Percentiles rank a stretch among this genome's conserved stretches.
phyloP scores from a whole-genome alignment of 2,888 invertebrate genomes.

The Lordiphosa fenestrarum region DNA sequence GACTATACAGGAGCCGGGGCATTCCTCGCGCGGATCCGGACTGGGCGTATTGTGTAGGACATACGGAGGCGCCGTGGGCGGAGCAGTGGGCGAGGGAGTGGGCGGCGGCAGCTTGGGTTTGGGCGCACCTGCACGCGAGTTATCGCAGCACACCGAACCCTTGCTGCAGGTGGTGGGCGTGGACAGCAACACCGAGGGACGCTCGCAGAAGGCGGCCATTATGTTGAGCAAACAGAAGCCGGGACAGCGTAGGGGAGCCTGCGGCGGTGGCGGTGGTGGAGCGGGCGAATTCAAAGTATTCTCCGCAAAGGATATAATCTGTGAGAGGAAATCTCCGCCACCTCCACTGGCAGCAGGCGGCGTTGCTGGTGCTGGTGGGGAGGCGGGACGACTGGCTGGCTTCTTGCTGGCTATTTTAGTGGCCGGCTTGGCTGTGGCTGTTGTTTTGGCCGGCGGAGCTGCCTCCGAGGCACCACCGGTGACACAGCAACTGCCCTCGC shows the following conservation, averaged over 20 bases:
- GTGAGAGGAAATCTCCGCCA: constrained; percentile 78
- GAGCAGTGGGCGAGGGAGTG: constrained; percentile 80
- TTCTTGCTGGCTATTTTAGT: constrained; percentile 77
- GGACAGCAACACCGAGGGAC: constrained; percentile 87
- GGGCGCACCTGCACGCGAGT: constrained; percentile 81
- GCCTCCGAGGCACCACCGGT: constrained; percentile 79
- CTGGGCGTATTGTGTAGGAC: constrained; percentile 83
- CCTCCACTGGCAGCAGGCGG: constrained; percentile 49
- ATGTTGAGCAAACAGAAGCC: constrained; percentile 90
- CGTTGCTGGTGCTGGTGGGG: constrained; percentile 46
- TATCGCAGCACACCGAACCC: constrained; percentile 92
- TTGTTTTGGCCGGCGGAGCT: constrained; percentile 55
- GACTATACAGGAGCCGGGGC: constrained; percentile 95
- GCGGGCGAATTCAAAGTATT: constrained; percentile 75
- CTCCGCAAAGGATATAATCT: constrained; percentile 79
- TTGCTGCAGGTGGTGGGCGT: constrained; percentile 88
- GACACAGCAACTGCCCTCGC: constrained; percentile 90
- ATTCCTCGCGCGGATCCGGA: constrained; percentile 90
- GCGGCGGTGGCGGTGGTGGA: constrained; percentile 63
- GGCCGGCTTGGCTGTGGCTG: constrained; percentile 55
- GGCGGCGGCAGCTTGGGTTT: constrained; percentile 76
- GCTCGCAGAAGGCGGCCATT: constrained; percentile 93
- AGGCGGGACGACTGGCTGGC: constrained; percentile 79
- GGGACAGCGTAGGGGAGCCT: constrained; percentile 84
- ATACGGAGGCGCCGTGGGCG: constrained; percentile 82